Conservation (phyloP, 2,113 vertebrate species). For the Sebastes fasciatus region DNA sequence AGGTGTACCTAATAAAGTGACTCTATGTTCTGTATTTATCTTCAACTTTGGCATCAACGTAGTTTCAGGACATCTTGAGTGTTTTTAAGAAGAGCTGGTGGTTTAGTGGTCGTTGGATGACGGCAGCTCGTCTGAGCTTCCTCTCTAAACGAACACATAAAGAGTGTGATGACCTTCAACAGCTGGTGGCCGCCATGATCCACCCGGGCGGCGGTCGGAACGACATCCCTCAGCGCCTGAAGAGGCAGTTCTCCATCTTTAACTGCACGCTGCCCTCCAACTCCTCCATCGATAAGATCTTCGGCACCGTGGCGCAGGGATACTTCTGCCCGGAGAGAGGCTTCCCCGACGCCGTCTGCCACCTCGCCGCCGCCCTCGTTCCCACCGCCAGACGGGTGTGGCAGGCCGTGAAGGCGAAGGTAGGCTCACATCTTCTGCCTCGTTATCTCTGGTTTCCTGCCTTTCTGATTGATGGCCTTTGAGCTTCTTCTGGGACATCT, state of each 20-base stretch:
- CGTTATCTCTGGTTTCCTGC: too few species aligned
- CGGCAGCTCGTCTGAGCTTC: too few species aligned
- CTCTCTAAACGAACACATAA: too few species aligned
- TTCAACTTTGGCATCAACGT: too few species aligned
- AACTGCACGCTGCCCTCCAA: conserved; percentile 89
- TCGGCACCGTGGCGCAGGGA: conserved; percentile 85
- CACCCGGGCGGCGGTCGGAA: conserved; percentile 89
- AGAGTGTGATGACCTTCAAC: not conserved
- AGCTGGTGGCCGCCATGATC: conserved; percentile 90
- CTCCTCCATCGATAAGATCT: conserved; percentile 89
- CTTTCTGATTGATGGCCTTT: too few species aligned
- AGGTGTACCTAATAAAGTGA: too few species aligned
- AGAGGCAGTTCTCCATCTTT: conserved; percentile 88
- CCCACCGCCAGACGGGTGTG: conserved; percentile 85
- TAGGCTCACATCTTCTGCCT: conserved; percentile 45
- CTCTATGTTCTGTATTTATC: too few species aligned
- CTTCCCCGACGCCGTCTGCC: conserved; percentile 80
- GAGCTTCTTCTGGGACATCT: too few species aligned
- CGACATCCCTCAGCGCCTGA: conserved; percentile 89
- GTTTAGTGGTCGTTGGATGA: too few species aligned
- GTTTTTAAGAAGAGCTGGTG: too few species aligned
- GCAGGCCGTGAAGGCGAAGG: conserved; percentile 89
- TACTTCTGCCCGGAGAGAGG: conserved; percentile 87
- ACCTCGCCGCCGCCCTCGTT: conserved; percentile 83
- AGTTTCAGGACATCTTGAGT: too few species aligned